Percentiles rank a stretch among this genome's conserved stretches.
Evolutionary conservation across 2,888 invertebrate species (phyloP).

Genomic region (Cerastis rubricosa): DNA sequence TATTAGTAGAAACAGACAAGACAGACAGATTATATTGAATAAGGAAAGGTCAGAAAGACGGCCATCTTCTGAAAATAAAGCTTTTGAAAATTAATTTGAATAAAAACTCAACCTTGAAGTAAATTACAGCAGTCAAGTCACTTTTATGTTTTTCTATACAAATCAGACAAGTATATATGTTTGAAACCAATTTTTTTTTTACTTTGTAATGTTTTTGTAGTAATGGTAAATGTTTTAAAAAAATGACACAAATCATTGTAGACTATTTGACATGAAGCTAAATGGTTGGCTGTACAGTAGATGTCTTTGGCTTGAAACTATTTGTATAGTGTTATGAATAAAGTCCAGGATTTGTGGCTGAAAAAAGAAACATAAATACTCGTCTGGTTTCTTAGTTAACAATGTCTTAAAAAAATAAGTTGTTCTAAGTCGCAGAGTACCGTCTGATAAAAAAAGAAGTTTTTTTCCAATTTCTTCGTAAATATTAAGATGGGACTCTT

Average conservation of each 20-base stretch:
- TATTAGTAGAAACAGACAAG: not conserved
- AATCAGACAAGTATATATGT: slow-evolving; percentile 74
- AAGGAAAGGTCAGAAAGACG: not conserved
- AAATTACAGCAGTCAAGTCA: slow-evolving; percentile 72
- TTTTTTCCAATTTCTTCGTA: slow-evolving; percentile 25
- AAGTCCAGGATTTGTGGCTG: slow-evolving; percentile 55
- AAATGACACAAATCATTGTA: slow-evolving; percentile 46
- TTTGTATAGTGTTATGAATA: slow-evolving; percentile 81
- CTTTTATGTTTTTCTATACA: slow-evolving; percentile 72
- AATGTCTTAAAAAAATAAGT: slow-evolving; percentile 87
- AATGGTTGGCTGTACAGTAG: slow-evolving; percentile 88
- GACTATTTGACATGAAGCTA: slow-evolving; percentile 75
- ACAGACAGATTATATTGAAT: not conserved
- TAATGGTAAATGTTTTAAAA: not conserved
- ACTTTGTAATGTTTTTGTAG: slow-evolving; percentile 17
- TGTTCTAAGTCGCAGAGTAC: slow-evolving; percentile 80
- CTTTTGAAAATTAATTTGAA: not conserved
- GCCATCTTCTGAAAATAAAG: slow-evolving; percentile 3
- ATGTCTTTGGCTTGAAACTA: slow-evolving; percentile 84
- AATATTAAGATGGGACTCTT: slow-evolving; percentile 61
- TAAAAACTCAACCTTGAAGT: slow-evolving; percentile 29
- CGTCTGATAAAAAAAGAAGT: slow-evolving; percentile 66
- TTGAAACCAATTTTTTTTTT: slow-evolving; percentile 47
- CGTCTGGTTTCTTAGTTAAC: slow-evolving; percentile 79
- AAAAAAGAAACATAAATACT: slow-evolving; percentile 72